Percentiles rank a stretch among this genome's conserved stretches.
Evolutionary conservation across 2,888 invertebrate species (phyloP).

Genomic region (Megalurothrips usitatus): DNA sequence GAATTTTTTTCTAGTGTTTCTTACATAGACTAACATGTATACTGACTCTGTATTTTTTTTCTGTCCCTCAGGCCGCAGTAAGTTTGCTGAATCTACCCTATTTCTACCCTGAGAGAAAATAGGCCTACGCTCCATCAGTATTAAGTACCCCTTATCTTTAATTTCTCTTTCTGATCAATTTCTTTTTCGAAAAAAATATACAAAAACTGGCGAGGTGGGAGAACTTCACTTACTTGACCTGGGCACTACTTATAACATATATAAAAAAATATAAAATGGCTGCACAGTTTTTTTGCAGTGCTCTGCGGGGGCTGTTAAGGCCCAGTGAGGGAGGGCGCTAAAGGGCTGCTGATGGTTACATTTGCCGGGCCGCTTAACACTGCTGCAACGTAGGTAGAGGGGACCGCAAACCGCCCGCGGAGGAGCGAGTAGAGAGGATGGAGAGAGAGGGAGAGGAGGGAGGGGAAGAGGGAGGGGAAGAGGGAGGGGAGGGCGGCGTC

Average conservation of each 20-base stretch:
- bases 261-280: too few relatives aligned
- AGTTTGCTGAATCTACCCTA: neutral
- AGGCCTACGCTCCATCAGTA: neutral
- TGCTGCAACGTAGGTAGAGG: neutral
- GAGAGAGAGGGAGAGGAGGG: slow-evolving; percentile 18
- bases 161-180: too few relatives aligned
- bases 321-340: neutral
- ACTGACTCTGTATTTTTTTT: slow-evolving; percentile 9
- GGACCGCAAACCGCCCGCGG: slow-evolving; percentile 10
- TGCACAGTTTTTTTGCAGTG: neutral
- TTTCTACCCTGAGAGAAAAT: neutral
- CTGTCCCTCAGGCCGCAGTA: slow-evolving; percentile 23
- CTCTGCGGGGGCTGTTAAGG: neutral
- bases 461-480: slow-evolving; percentile 27
- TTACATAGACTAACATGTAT: neutral
- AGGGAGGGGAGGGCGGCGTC: neutral
- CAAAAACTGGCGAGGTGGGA: too few relatives aligned
- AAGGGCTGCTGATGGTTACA: slow-evolving; percentile 4
- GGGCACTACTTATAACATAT: too few relatives aligned
- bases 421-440: too few relatives aligned
- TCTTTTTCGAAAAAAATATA: too few relatives aligned
- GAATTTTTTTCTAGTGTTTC: neutral
- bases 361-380: neutral
- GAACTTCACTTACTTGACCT: too few relatives aligned
- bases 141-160: slow-evolving; percentile 11